Conservation (phyloP, 53 echinoderm and acorn worm species). For the Apostichopus leukothele region DNA sequence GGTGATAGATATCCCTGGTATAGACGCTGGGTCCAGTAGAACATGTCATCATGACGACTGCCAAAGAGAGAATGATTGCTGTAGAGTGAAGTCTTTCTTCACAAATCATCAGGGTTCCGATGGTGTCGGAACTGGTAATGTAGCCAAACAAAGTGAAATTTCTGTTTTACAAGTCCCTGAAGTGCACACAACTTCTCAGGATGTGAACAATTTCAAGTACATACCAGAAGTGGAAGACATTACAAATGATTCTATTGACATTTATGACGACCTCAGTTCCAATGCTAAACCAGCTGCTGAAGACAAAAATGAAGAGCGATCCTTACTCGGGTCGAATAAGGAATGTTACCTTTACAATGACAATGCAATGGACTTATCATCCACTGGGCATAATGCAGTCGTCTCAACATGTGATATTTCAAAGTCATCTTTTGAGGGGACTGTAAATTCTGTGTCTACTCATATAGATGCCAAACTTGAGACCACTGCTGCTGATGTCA, state of each 20-base stretch:
- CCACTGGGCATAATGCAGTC: background rate
- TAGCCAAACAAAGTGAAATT: background rate
- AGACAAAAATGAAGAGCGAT: background rate
- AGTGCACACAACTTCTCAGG: slow-evolving; percentile 19
- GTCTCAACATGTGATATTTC: background rate
- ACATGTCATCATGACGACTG: background rate
- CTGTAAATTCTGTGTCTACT: background rate
- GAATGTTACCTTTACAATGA: slow-evolving; percentile 5
- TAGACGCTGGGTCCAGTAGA: background rate
- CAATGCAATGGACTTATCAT: slow-evolving; percentile 27
- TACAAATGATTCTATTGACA: slow-evolving; percentile 2
- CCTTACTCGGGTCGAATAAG: background rate
- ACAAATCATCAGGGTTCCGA: background rate
- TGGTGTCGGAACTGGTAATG: background rate
- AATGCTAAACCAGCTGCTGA: background rate
- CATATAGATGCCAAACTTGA: too few relatives aligned
- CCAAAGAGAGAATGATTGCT: background rate
- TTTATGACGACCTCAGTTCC: background rate
- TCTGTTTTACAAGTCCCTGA: slow-evolving; percentile 24
- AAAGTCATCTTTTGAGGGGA: background rate
- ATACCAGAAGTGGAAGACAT: slow-evolving; percentile 14
- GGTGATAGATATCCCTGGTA: slow-evolving; percentile 13
- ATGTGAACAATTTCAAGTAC: slow-evolving; percentile 4
- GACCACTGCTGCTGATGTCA: background rate
- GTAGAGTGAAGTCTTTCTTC: slow-evolving; percentile 16